These are phyloP conservation scores for Nomada ruficornis DNA, from an alignment of 2,888 invertebrate genomes.

Conservation along the genomic window DNA sequence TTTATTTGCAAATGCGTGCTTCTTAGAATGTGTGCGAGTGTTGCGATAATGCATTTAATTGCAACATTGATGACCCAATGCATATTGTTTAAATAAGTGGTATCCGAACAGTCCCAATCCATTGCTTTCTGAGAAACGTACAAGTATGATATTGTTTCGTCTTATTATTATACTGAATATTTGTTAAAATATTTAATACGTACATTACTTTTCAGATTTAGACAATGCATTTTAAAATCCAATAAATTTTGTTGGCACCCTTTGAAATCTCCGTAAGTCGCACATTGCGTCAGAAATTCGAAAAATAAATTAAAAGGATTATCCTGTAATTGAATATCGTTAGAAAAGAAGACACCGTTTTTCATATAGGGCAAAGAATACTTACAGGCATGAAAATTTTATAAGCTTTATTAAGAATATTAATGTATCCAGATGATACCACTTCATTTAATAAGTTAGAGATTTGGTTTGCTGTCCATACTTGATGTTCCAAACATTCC, in stretches of 20 bases:
- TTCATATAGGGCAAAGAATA: constrained; percentile 1
- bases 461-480: constrained; percentile 82
- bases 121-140: constrained; percentile 74
- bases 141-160: background rate
- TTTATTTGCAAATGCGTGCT: constrained; percentile 88
- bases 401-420: constrained; percentile 88
- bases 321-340: constrained; percentile 85
- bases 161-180: background rate
- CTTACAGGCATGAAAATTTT: constrained; percentile 89
- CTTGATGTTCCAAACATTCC: constrained; percentile 75
- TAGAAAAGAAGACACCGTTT: background rate
- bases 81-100: constrained; percentile 85
- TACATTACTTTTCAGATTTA: constrained; percentile 77
- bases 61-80: constrained; percentile 86
- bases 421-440: constrained; percentile 86
- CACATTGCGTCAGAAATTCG: constrained; percentile 86
- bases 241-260: constrained; percentile 78
- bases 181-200: constrained; percentile 16
- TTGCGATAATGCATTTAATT: constrained; percentile 87
- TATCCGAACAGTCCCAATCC: constrained; percentile 82
- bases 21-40: constrained; percentile 87
- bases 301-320: constrained; percentile 87
- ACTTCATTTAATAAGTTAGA: constrained; percentile 85
- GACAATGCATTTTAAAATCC: constrained; percentile 81
- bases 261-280: constrained; percentile 80